Evolutionary conservation across 2,797 vertebrate genomes (phyloP).

Genomic region (Lutjanus campechanus): DNA sequence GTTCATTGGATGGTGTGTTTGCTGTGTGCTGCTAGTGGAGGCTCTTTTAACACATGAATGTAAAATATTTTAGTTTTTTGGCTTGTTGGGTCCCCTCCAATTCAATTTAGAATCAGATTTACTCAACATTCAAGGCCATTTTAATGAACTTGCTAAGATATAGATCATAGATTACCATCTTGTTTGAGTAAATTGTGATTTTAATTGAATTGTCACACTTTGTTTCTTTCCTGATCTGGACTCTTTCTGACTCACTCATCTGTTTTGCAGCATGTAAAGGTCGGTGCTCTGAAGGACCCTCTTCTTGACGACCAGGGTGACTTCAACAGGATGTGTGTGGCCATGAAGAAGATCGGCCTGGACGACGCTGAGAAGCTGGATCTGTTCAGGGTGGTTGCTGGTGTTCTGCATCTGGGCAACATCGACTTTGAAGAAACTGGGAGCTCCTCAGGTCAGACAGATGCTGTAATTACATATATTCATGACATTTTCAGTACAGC

Average conservation of each 20-base stretch:
- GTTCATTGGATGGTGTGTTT: conserved; percentile 17
- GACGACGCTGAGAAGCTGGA: conserved; percentile 96
- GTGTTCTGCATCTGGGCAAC: conserved; percentile 97
- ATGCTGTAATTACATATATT: not conserved
- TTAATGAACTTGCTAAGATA: not conserved
- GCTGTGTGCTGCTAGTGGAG: conserved; percentile 53
- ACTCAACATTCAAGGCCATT: not conserved
- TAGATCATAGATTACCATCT: not conserved
- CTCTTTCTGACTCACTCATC: not conserved
- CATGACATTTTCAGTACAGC: not conserved
- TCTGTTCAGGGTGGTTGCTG: conserved; percentile 96
- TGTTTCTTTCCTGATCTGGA: not conserved
- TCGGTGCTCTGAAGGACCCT: conserved; percentile 94
- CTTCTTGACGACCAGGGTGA: conserved; percentile 96
- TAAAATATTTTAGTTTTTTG: not conserved
- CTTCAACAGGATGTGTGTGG: conserved; percentile 96
- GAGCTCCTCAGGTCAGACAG: conserved; percentile 91
- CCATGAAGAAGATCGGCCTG: conserved; percentile 98
- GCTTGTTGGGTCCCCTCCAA: not conserved
- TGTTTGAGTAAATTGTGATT: conserved; percentile 46
- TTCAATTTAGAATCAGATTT: conserved; percentile 42
- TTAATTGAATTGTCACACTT: not conserved
- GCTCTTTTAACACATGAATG: conserved; percentile 17
- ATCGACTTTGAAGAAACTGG: conserved; percentile 99
- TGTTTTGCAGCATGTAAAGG: conserved; percentile 89